A percentile compares a stretch with the other conserved stretches of the same genome.
Evolutionary conservation across 2,797 vertebrate species (phyloP).

Genomic region (Emydoidea blandingii): DNA sequence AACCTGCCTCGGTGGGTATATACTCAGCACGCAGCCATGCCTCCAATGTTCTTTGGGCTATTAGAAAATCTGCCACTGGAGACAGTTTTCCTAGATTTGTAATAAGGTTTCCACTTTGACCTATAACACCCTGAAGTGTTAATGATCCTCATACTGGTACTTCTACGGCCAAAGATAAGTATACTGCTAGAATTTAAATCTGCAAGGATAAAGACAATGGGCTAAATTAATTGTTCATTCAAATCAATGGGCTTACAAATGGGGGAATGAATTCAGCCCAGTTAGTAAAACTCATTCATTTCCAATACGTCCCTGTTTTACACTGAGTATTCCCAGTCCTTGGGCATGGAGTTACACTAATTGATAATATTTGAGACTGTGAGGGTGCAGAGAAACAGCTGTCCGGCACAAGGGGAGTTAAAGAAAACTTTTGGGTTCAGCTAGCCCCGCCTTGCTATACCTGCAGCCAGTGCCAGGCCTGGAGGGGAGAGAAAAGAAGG

Average conservation of each 20-base stretch:
- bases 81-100: neutral
- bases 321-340: neutral
- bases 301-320: neutral
- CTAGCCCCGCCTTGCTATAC: no score
- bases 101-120: neutral
- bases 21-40: no score
- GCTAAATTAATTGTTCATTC: neutral
- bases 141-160: accelerated
- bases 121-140: neutral
- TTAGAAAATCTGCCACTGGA: no score
- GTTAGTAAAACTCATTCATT: neutral
- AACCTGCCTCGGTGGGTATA: no score
- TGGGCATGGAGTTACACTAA: neutral
- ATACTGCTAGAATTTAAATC: neutral
- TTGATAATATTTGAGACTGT: neutral
- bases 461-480: no score
- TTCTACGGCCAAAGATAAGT: accelerated
- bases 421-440: no score
- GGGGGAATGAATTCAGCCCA: neutral
- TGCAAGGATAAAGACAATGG: neutral
- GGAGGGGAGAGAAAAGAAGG: no score
- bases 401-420: no score
- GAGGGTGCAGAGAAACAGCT: no score
- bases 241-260: neutral
- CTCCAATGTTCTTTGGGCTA: neutral